phyloP scores from a whole-genome alignment of 2,888 invertebrate genomes.

The Proisotoma minuta region DNA sequence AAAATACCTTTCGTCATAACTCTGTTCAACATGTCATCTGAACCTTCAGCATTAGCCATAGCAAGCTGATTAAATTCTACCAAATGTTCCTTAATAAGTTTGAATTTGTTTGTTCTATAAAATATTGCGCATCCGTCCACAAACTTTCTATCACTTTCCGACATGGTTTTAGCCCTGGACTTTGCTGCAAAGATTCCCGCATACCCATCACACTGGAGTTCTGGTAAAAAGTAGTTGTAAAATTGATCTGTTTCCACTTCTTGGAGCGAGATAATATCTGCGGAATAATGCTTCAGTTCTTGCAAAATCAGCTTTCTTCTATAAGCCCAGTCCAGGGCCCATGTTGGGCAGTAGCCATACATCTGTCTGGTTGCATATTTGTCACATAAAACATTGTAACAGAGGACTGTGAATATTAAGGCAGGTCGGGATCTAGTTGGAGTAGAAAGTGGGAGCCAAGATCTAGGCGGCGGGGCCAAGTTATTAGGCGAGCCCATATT shows the following conservation, averaged over 20 bases:
- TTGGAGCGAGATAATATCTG: slow-evolving; percentile 90
- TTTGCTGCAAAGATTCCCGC: slow-evolving; percentile 95
- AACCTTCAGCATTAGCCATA: slow-evolving; percentile 90
- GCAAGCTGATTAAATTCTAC: slow-evolving; percentile 98
- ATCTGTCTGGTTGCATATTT: slow-evolving; percentile 97
- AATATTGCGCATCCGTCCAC: slow-evolving; percentile 99
- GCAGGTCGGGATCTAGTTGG: slow-evolving; percentile 78
- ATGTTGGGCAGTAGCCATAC: slow-evolving; percentile 98
- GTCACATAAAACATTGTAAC: slow-evolving; percentile 98
- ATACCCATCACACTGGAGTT: slow-evolving; percentile 86
- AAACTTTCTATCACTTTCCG: slow-evolving; percentile 90
- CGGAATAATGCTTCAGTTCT: slow-evolving; percentile 91
- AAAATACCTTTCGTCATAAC: slow-evolving; percentile 80
- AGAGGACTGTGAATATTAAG: slow-evolving; percentile 97
- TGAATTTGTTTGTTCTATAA: slow-evolving; percentile 89
- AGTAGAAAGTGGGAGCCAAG: slow-evolving; percentile 89
- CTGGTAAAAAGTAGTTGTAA: slow-evolving; percentile 91
- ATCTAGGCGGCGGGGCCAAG: slow-evolving; percentile 83
- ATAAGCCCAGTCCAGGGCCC: slow-evolving; percentile 98
- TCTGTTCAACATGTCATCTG: slow-evolving; percentile 95
- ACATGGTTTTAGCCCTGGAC: slow-evolving; percentile 97
- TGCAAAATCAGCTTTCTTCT: slow-evolving; percentile 94
- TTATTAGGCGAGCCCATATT: slow-evolving; percentile 5
- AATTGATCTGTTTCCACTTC: slow-evolving; percentile 99
- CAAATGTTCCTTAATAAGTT: slow-evolving; percentile 88